Evolutionary conservation across 2,797 vertebrate species (phyloP).

Genomic region (Gymnoscopelus braueri): DNA sequence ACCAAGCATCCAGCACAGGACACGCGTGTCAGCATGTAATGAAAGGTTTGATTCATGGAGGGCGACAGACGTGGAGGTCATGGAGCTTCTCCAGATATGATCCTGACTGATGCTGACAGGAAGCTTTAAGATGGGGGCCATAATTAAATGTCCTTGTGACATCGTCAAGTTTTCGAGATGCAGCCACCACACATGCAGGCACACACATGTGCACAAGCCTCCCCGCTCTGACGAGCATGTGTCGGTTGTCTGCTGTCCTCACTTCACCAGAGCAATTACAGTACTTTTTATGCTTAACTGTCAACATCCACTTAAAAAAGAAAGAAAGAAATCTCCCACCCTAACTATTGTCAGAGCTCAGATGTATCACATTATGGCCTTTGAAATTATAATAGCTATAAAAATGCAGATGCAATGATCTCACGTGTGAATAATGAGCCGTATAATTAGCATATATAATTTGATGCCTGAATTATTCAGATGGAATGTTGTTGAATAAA

Average conservation of each 20-base stretch:
- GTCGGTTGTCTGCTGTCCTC: slow-evolving; percentile 22
- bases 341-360: slow-evolving; percentile 34
- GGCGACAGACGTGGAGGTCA: slow-evolving; percentile 75
- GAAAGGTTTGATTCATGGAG: slow-evolving; percentile 79
- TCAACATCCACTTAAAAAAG: slow-evolving; percentile 8
- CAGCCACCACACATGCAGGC: slow-evolving; percentile 15
- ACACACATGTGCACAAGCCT: slow-evolving; percentile 9
- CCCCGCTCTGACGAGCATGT: slow-evolving; percentile 17
- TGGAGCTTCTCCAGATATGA: slow-evolving; percentile 73
- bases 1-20: slow-evolving; percentile 47
- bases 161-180: slow-evolving; percentile 44
- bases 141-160: slow-evolving; percentile 68
- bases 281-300: slow-evolving; percentile 32
- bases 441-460: slow-evolving; percentile 71
- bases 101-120: slow-evolving; percentile 73
- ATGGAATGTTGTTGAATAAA: slow-evolving; percentile 67
- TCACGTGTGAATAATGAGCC: slow-evolving; percentile 67
- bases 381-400: slow-evolving; percentile 49
- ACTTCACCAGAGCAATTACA: slow-evolving; percentile 21
- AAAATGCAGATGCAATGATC: slow-evolving; percentile 66
- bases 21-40: slow-evolving; percentile 71
- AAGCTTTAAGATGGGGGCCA: slow-evolving; percentile 60
- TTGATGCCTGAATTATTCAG: slow-evolving; percentile 70
- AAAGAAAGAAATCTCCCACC: slow-evolving; percentile 28
- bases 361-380: slow-evolving; percentile 58